Evolutionary conservation across 2,888 invertebrate species (phyloP), one percentile per base, ranked within the genome.

Genomic region (Cremastinae sp.): DNA sequence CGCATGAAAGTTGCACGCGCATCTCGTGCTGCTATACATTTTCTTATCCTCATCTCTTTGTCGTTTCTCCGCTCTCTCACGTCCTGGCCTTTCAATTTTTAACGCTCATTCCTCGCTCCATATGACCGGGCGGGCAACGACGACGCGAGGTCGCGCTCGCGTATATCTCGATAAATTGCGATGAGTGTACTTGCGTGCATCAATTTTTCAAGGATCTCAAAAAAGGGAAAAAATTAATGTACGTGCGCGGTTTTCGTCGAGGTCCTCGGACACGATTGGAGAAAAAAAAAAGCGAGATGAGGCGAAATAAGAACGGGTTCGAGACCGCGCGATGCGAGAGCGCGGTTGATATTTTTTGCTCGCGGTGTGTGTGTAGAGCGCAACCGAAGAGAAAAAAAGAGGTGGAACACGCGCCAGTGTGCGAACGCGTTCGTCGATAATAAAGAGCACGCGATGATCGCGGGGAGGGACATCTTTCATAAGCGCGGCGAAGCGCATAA

Each of bases 401-500:
- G 38, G 36, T 16, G 20, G 45, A n/a, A 43, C 18, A 1, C 9
- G 8, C 0, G 61, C 16, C n/a, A 16, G 18, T n/a, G 61, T 47
- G 16, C 47, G 75, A 54, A 68, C 73, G 71, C 70, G 72, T 71
- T 71, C 66, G 68, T 49, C 79, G 74, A 81, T 80, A 78, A 78
- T n/a, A n/a, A 74, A 79, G 61, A 66, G 73, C n/a, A 34, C 34
- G 18, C 56, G 41, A 54, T 54, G 56, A n/a, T n/a, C n/a, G n/a
- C n/a, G n/a, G n/a, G 28, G 69, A 18, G 36, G 28, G 34, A 53
- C 70, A 76, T 79, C 79, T 66, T 74, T 79, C 76, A 76, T 76
- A 80, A 78, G 78, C 72, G 61, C 70, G 68, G 76, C 70, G 72
- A 84, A 85, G 83, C 86, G 82, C 85, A 87, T 88, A 87, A 87